Conservation (phyloP, 2,888 invertebrate genomes). For the Dicycla oo region DNA sequence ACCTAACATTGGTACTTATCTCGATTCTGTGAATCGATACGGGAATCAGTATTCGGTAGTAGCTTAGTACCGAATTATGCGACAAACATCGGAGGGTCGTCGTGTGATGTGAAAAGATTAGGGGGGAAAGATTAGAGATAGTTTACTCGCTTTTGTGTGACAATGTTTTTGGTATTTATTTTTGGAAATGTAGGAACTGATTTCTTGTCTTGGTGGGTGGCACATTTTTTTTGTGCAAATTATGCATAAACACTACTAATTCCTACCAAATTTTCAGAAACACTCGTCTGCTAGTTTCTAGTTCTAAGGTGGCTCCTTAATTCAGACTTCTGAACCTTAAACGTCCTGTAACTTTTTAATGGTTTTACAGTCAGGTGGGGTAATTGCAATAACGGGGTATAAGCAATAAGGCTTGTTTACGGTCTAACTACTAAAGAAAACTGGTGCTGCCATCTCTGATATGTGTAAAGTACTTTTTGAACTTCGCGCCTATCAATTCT, state of each 20-base stretch:
- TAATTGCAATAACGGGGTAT: too few relatives aligned
- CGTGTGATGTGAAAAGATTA: conserved; percentile 40
- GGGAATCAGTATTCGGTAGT: conserved; percentile 43
- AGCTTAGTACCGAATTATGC: conserved; percentile 66
- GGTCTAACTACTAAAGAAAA: too few relatives aligned
- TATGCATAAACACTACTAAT: background rate
- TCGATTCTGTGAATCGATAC: conserved; percentile 45
- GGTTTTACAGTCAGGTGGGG: too few relatives aligned
- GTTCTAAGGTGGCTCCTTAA: background rate
- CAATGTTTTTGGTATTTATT: background rate
- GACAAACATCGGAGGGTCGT: conserved; percentile 52
- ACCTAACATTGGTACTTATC: conserved; percentile 51
- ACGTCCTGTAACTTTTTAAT: background rate
- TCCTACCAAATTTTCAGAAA: background rate
- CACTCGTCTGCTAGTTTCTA: background rate
- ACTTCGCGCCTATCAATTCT: too few relatives aligned
- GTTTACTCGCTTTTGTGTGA: conserved; percentile 26
- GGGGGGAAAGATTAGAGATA: conserved; percentile 10
- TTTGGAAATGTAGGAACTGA: background rate
- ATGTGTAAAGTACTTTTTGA: too few relatives aligned
- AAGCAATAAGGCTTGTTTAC: too few relatives aligned
- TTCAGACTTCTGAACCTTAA: background rate
- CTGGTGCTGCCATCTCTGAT: too few relatives aligned
- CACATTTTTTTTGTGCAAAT: background rate
- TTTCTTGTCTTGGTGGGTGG: background rate